Evolutionary conservation across 1,140 invertebrate genomes (phyloP).

Genomic region (Myzus persicae): DNA sequence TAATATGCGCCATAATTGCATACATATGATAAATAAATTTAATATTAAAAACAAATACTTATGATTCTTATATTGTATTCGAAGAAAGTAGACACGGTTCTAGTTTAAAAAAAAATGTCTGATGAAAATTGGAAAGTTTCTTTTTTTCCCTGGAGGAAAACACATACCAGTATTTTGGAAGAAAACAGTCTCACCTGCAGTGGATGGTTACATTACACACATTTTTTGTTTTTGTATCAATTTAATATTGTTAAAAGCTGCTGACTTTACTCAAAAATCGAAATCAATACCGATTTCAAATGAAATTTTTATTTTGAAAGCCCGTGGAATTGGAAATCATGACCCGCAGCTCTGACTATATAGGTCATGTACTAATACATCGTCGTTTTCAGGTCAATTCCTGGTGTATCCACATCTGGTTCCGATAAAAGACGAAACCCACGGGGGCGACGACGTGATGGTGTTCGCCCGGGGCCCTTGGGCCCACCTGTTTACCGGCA

Average conservation of each 20-base stretch:
- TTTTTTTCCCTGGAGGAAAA: too few relatives aligned
- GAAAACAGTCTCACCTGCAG: not conserved
- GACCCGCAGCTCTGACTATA: not conserved
- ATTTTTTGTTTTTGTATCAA: too few relatives aligned
- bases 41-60: too few relatives aligned
- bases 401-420: conserved; percentile 65
- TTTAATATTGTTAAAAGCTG: too few relatives aligned
- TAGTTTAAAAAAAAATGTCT: too few relatives aligned
- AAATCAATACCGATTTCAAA: not conserved
- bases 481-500: conserved; percentile 72
- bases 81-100: too few relatives aligned
- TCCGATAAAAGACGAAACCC: conserved; percentile 70
- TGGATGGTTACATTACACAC: not conserved
- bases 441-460: conserved; percentile 76
- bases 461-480: conserved; percentile 73
- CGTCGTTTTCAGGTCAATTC: conserved; percentile 50
- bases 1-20: too few relatives aligned
- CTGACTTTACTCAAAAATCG: not conserved
- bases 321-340: not conserved
- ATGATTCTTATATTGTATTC: too few relatives aligned
- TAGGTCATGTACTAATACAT: not conserved
- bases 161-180: too few relatives aligned
- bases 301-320: not conserved
- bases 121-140: too few relatives aligned
- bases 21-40: too few relatives aligned